Evolutionary conservation across 2,888 invertebrate species (phyloP).

Genomic region (Sericinus montela): DNA sequence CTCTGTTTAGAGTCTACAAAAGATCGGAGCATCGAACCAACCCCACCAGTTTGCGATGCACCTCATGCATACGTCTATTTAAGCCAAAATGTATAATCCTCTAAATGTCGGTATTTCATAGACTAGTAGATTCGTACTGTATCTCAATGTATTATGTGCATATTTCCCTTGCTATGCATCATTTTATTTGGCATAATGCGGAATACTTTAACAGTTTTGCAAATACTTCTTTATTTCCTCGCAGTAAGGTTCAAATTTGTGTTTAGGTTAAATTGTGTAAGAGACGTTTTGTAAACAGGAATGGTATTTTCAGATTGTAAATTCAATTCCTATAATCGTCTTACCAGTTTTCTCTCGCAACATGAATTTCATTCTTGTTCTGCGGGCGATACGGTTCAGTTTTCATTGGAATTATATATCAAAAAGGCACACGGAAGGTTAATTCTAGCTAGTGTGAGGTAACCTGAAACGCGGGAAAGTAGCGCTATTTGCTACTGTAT

Average conservation of each 20-base stretch:
- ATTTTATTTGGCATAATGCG: slow-evolving; percentile 39
- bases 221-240: slow-evolving; percentile 28
- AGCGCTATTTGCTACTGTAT: slow-evolving; percentile 77
- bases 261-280: slow-evolving; percentile 1
- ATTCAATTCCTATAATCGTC: slow-evolving; percentile 34
- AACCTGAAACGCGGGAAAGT: slow-evolving; percentile 71
- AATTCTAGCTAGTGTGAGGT: slow-evolving; percentile 64
- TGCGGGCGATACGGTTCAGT: slow-evolving; percentile 25
- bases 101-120: slow-evolving; percentile 26
- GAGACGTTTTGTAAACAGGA: slow-evolving; percentile 38
- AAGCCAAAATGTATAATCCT: slow-evolving; percentile 42
- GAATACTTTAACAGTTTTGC: slow-evolving; percentile 18
- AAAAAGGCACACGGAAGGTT: slow-evolving; percentile 31
- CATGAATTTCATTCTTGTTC: slow-evolving; percentile 16
- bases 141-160: slow-evolving; percentile 33
- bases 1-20: slow-evolving; percentile 61
- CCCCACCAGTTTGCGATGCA: slow-evolving; percentile 62
- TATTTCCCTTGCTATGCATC: slow-evolving; percentile 35
- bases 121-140: slow-evolving; percentile 51
- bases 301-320: slow-evolving; percentile 54
- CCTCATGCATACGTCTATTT: slow-evolving; percentile 61
- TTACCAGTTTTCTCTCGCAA: slow-evolving; percentile 22
- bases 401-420: slow-evolving; percentile 21
- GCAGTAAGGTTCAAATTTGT: slow-evolving; percentile 29
- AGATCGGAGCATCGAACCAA: slow-evolving; percentile 68